Percentiles rank a stretch among this genome's conserved stretches.
These are phyloP conservation scores for Rallus crepitans DNA, from an alignment of 2,797 vertebrate species.

Conservation along the genomic window DNA sequence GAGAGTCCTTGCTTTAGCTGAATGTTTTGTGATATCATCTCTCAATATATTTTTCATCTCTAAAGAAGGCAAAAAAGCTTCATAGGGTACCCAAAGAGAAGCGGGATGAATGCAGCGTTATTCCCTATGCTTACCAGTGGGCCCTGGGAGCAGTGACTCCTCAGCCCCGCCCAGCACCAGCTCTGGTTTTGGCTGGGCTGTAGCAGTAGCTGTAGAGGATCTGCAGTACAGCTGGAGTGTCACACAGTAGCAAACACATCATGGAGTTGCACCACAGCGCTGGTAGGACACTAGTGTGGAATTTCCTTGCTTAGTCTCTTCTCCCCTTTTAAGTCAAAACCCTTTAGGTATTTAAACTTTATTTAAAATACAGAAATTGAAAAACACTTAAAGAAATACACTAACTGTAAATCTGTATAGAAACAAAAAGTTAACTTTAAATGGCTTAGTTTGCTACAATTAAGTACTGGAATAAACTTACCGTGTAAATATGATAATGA, in stretches of 20 bases:
- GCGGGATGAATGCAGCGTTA: not conserved
- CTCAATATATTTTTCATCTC: not conserved
- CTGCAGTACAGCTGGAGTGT: accelerated
- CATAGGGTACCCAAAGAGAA: not conserved
- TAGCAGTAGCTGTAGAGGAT: too few species aligned
- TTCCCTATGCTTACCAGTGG: accelerated
- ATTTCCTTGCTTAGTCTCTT: not conserved
- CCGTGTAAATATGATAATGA: conserved; percentile 60
- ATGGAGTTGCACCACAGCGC: accelerated
- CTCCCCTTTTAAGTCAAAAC: not conserved
- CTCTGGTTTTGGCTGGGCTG: not conserved
- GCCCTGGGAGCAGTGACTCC: not conserved
- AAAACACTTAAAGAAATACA: not conserved
- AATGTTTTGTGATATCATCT: not conserved
- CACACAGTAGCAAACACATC: not conserved
- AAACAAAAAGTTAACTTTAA: conserved; percentile 11
- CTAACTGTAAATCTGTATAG: accelerated
- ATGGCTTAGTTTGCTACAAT: not conserved
- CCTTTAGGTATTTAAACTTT: not conserved
- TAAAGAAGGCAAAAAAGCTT: not conserved
- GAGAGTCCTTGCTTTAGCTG: not conserved
- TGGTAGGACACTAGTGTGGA: not conserved
- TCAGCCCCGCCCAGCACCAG: not conserved
- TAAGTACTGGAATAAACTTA: conserved; percentile 16
- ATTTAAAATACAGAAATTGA: not conserved